Percentiles rank a stretch among this genome's conserved stretches.
These are phyloP conservation scores for Pheosia tremula DNA, from an alignment of 2,888 invertebrate species.

Conservation along the genomic window DNA sequence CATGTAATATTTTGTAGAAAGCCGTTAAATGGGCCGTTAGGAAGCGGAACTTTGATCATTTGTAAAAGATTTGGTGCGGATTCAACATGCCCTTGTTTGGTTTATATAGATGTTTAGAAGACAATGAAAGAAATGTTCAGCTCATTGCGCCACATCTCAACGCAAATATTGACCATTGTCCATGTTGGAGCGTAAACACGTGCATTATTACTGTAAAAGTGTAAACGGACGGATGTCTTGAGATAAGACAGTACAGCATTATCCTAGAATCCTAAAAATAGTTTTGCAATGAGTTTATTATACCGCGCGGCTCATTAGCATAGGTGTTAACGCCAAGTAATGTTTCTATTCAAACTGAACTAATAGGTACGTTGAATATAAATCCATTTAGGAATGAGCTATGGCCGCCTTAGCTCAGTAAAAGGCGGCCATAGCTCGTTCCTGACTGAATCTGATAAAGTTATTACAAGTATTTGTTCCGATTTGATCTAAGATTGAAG, in stretches of 20 bases:
- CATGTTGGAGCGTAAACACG: slow-evolving; percentile 41
- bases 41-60: slow-evolving; percentile 64
- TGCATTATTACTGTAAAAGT: slow-evolving; percentile 38
- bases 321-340: background rate
- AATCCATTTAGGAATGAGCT: background rate
- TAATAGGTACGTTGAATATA: background rate
- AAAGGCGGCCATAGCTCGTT: too few species aligned
- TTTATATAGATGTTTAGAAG: slow-evolving; percentile 50
- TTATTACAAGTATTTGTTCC: background rate
- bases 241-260: slow-evolving; percentile 26
- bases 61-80: slow-evolving; percentile 34
- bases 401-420: too few species aligned
- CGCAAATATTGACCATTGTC: slow-evolving; percentile 58
- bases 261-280: slow-evolving; percentile 10
- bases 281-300: background rate
- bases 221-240: slow-evolving; percentile 40
- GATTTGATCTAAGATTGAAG: background rate
- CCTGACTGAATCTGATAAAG: too few species aligned
- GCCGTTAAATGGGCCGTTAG: slow-evolving; percentile 63
- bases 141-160: slow-evolving; percentile 31
- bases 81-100: slow-evolving; percentile 34
- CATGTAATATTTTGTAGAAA: slow-evolving; percentile 60
- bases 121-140: slow-evolving; percentile 47
- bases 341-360: slow-evolving; percentile 10
- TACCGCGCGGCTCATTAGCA: background rate